Conservation (phyloP, 2,888 invertebrate genomes). For the Cyclophora punctaria region DNA sequence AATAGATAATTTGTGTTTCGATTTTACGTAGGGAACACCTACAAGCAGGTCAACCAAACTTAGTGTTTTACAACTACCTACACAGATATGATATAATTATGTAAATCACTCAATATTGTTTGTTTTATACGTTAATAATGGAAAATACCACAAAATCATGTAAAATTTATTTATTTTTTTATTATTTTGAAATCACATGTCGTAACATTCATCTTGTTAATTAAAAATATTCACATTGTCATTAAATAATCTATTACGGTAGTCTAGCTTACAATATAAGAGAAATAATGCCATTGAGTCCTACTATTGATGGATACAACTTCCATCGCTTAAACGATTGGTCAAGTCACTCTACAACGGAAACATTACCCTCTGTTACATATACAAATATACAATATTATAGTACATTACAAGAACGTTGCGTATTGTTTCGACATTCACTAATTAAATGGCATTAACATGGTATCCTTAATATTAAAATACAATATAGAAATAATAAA, state of each 20-base stretch:
- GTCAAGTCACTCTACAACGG: constrained; percentile 67
- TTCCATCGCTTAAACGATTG: constrained; percentile 63
- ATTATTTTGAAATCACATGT: constrained; percentile 78
- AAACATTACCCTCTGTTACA: constrained; percentile 59
- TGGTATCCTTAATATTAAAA: constrained; percentile 63
- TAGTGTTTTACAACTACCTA: not conserved
- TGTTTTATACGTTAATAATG: not conserved
- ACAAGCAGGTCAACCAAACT: not conserved
- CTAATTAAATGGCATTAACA: constrained; percentile 72
- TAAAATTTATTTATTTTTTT: constrained; percentile 78
- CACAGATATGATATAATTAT: not conserved
- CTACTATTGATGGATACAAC: constrained; percentile 50
- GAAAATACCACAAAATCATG: constrained; percentile 46
- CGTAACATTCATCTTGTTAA: constrained; percentile 78
- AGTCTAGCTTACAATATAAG: constrained; percentile 71
- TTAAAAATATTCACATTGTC: constrained; percentile 81
- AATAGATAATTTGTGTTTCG: no score
- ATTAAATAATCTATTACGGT: constrained; percentile 77
- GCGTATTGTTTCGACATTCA: constrained; percentile 61
- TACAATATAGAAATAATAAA: constrained; percentile 62
- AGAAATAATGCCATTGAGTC: constrained; percentile 74
- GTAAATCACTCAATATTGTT: not conserved
- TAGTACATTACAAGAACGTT: constrained; percentile 64
- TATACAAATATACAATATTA: constrained; percentile 72
- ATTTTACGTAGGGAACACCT: no score